These are phyloP conservation scores for Ophthalmolycus amberensis DNA, from an alignment of 2,113 vertebrate genomes.

Conservation along the genomic window DNA sequence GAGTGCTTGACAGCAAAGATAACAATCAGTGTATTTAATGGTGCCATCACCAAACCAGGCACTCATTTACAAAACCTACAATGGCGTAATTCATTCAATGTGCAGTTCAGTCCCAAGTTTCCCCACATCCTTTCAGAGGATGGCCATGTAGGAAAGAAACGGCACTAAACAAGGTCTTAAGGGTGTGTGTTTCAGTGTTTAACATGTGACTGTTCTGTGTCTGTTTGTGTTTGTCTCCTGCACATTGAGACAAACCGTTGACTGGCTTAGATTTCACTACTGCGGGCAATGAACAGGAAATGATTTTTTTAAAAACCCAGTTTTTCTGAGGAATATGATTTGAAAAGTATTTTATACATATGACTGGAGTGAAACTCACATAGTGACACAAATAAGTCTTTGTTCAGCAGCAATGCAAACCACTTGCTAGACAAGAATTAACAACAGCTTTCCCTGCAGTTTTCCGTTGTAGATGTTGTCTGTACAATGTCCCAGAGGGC, in stretches of 20 bases:
- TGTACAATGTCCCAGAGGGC: not conserved
- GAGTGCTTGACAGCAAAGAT: slow-evolving; percentile 4
- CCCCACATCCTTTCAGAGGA: slow-evolving; percentile 44
- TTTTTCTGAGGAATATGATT: not conserved
- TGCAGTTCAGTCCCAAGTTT: slow-evolving; percentile 12
- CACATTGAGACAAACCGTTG: not conserved
- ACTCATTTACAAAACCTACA: slow-evolving; percentile 65
- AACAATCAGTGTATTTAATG: slow-evolving; percentile 39
- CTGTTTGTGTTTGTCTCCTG: not conserved
- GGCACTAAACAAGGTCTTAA: not conserved
- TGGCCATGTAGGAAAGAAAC: not conserved
- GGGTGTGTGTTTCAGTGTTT: not conserved
- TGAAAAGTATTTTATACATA: not conserved
- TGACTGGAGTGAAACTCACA: not conserved
- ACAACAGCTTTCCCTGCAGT: not conserved
- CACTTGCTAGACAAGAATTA: not conserved
- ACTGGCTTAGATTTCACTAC: not conserved
- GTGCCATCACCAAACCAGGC: slow-evolving; percentile 63
- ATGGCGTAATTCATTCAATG: slow-evolving; percentile 62
- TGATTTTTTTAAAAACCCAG: not conserved
- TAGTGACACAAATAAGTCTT: slow-evolving; percentile 1
- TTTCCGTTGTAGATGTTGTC: not conserved
- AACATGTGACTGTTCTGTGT: slow-evolving; percentile 11
- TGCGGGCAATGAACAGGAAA: not conserved
- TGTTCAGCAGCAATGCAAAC: not conserved